Evolutionary conservation across 2,797 vertebrate species (phyloP).

Genomic region (Chlorospingus semifuscus): DNA sequence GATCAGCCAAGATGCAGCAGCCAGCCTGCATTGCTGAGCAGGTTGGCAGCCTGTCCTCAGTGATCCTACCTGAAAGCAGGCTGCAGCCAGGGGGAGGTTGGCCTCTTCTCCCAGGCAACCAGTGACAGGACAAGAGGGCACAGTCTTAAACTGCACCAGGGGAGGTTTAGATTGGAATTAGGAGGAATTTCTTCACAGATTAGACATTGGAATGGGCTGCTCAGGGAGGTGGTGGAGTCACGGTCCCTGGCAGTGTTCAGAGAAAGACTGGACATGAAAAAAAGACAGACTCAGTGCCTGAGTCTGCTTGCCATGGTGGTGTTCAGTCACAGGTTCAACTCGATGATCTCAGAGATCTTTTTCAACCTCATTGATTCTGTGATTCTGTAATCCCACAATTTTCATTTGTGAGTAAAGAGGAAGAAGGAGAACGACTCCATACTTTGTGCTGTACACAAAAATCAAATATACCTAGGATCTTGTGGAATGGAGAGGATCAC

Average conservation of each 20-base stretch:
- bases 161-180: not conserved
- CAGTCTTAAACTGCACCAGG: not conserved
- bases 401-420: rapidly evolving
- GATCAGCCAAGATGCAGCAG: not conserved
- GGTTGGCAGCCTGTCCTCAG: not conserved
- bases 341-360: rapidly evolving
- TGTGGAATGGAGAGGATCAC: not conserved
- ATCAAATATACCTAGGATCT: not conserved
- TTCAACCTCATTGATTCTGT: not conserved
- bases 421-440: not conserved
- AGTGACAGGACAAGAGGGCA: not conserved
- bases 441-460: not conserved
- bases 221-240: not conserved
- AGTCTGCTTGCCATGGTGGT: not conserved
- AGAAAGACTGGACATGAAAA: not conserved
- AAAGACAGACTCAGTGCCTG: not conserved
- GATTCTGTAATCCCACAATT: not conserved
- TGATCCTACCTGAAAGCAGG: not conserved
- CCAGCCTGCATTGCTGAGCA: not conserved
- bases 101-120: not conserved
- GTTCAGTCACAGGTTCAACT: not conserved
- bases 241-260: rapidly evolving
- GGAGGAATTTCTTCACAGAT: not conserved
- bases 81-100: not conserved
- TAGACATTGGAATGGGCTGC: not conserved